Evolutionary conservation across 2,888 invertebrate species (phyloP).

Genomic region (Hyalella azteca): DNA sequence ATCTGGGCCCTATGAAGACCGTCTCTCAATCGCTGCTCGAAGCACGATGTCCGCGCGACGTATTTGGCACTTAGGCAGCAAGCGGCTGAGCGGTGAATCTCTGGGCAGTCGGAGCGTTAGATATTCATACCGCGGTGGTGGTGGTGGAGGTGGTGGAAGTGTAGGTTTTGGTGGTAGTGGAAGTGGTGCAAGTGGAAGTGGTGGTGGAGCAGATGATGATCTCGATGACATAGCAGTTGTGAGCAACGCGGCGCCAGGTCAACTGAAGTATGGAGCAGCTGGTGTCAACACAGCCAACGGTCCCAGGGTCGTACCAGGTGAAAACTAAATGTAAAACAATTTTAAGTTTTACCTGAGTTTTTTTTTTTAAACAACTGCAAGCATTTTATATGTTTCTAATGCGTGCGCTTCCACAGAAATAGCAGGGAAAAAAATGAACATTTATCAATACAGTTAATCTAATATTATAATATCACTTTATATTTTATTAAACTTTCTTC

Average conservation of each 20-base stretch:
- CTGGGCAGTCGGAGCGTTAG: slow-evolving; percentile 40
- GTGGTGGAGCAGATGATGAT: slow-evolving; percentile 64
- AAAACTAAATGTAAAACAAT: too few relatives aligned
- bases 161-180: slow-evolving; percentile 63
- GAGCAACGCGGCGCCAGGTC: slow-evolving; percentile 67
- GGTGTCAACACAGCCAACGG: slow-evolving; percentile 69
- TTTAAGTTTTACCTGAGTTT: too few relatives aligned
- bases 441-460: too few relatives aligned
- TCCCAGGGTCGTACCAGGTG: slow-evolving; percentile 70
- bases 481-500: too few relatives aligned
- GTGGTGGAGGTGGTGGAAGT: slow-evolving; percentile 70
- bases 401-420: too few relatives aligned
- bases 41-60: slow-evolving; percentile 53
- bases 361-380: too few relatives aligned
- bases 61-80: slow-evolving; percentile 53
- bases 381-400: too few relatives aligned
- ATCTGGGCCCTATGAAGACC: background rate
- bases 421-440: too few relatives aligned
- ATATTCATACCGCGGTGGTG: slow-evolving; percentile 48
- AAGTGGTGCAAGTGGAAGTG: slow-evolving; percentile 61
- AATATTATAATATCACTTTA: too few relatives aligned
- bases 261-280: slow-evolving; percentile 68
- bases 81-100: slow-evolving; percentile 43
- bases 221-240: slow-evolving; percentile 74
- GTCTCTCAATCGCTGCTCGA: background rate